Evolutionary conservation across 2,797 vertebrate species (phyloP), one percentile per base, ranked within the genome.

Genomic region (Malacoraja senta): DNA sequence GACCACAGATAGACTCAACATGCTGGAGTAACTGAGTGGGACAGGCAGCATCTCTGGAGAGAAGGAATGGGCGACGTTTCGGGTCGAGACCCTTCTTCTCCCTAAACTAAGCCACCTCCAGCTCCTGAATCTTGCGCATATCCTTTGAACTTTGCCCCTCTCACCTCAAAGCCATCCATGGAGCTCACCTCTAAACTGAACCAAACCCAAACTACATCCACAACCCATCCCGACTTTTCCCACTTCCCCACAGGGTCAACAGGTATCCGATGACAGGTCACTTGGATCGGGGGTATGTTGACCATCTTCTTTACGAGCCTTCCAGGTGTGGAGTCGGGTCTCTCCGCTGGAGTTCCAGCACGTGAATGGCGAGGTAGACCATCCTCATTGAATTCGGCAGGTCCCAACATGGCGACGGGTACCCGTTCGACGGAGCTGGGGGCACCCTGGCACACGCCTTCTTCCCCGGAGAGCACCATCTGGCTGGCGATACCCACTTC

Each of bases 401-500:
- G 8, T 95, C 96, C 24, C 96, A 97, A 93, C 98, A 99, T 38
- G 94, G 97, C 0, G 98, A 99, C 6, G 97, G 97, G 0, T 99
- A 98, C 94, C 98, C 98, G 58, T 99, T 99, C 7, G 98, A 99
- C 0, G 98, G 98, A 2, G 95, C 91, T 0, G 98, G 98, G 10
- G 98, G 98, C 80, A 98, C 98, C 0, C 96, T 99, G 4, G 98
- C 98, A 92, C 98, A 98, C 4, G 98, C 98, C 83, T 99, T 98
- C 95, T 99, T 98, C 94, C 98, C 98, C 0, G 97, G 97, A 1
- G 94, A 94, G 12, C 94, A 96, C 21, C 94, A 96, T 15, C 94
- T 98, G 38, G 95, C 97, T 0, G 98, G 98, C 21, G 97, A 98
- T 93, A 97, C 98, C 0, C 98, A 99, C 95, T 98, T 99, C 80